These are phyloP conservation scores for Florisuga fusca DNA, from an alignment of 2,797 vertebrate species.

Conservation along the genomic window DNA sequence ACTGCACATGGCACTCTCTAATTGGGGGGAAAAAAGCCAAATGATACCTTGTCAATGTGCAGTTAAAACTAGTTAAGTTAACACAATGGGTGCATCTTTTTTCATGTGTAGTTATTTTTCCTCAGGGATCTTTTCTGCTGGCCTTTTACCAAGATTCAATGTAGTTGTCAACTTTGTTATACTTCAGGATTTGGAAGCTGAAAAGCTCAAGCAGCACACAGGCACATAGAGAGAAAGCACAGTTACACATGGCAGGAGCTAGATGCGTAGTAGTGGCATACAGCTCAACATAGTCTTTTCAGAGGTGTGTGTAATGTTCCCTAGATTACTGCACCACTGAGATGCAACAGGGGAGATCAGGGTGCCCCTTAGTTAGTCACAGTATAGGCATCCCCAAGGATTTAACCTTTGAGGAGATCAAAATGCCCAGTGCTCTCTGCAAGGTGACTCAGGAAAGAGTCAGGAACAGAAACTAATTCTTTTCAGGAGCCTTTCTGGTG, in stretches of 20 bases:
- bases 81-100: neutral
- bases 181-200: neutral
- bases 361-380: neutral
- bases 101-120: neutral
- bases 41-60: slow-evolving; percentile 5
- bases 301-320: neutral
- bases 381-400: neutral
- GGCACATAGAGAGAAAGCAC: neutral
- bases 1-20: neutral
- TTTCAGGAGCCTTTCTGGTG: neutral
- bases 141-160: neutral
- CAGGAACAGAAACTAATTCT: neutral
- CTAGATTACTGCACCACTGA: neutral
- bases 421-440: neutral
- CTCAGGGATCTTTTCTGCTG: neutral
- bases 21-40: neutral
- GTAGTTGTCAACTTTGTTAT: neutral
- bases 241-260: neutral
- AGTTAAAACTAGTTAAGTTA: slow-evolving; percentile 36
- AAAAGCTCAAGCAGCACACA: neutral
- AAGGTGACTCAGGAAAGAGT: neutral
- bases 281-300: neutral
- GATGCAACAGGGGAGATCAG: neutral
- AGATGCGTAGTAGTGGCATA: neutral
- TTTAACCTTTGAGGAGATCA: neutral